Evolutionary conservation across 2,797 vertebrate genomes (phyloP).

Genomic region (Cirrhinus molitorella): DNA sequence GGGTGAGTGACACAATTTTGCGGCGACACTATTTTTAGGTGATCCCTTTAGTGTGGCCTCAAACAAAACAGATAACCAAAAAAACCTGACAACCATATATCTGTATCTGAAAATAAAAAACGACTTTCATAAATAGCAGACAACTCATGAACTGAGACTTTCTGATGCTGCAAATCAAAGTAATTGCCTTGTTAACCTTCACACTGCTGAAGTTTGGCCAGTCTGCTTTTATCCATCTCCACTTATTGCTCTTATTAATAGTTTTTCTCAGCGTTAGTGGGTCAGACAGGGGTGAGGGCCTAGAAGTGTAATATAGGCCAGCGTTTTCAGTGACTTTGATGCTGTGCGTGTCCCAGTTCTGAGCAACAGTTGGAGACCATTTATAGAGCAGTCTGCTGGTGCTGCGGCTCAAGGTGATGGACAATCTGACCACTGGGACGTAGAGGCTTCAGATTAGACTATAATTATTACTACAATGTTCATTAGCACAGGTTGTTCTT

Average conservation of each 20-base stretch:
- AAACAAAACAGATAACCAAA: not conserved
- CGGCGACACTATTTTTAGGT: slow-evolving; percentile 5
- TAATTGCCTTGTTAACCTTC: slow-evolving; percentile 17
- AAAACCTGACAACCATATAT: not conserved
- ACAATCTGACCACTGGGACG: slow-evolving; percentile 43
- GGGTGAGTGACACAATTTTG: slow-evolving; percentile 8
- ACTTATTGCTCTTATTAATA: slow-evolving; percentile 41
- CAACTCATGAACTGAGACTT: not conserved
- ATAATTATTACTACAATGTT: slow-evolving; percentile 32
- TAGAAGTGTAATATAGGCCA: slow-evolving; percentile 55
- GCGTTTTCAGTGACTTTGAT: slow-evolving; percentile 60
- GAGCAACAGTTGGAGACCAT: slow-evolving; percentile 47
- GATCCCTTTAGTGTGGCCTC: slow-evolving; percentile 7
- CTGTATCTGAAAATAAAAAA: not conserved
- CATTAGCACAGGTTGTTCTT: slow-evolving; percentile 22
- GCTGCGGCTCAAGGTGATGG: slow-evolving; percentile 49
- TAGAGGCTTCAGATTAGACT: not conserved
- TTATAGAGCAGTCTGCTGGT: slow-evolving; percentile 52
- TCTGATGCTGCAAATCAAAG: not conserved
- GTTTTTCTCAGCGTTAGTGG: slow-evolving; percentile 45
- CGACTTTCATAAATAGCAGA: not conserved
- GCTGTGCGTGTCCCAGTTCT: slow-evolving; percentile 61
- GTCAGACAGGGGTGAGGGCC: slow-evolving; percentile 48
- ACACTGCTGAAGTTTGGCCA: not conserved
- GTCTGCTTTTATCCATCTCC: slow-evolving; percentile 11